Evolutionary conservation across 2,797 vertebrate genomes (phyloP), one percentile per base, ranked within the genome.

Genomic region (Lophotriccus pileatus): DNA sequence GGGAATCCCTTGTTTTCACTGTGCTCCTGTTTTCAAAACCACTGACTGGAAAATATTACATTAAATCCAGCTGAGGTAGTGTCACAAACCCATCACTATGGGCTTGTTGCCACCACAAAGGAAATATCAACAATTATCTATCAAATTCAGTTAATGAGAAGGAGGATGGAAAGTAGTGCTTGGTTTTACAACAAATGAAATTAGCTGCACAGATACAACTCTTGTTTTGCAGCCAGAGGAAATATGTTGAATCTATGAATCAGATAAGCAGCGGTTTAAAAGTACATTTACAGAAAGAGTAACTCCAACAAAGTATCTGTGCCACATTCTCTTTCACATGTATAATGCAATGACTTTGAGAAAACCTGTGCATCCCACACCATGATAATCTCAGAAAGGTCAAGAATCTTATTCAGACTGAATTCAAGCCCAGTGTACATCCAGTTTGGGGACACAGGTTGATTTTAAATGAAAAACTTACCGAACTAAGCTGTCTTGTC

Each of bases 381-480:
- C 37, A 30, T 27, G 55, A 67, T 64, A 87, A 92, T 56, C 41
- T 81, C 41, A 83, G 36, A 80, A 94, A 90, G 79, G 85, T 79
- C 63, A 83, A 59, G 50, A 86, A 16, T 60, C 55, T 68, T 59
- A 86, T 70, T 94, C 78, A 93, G 50, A 49, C 18, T 84, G 68
- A 32, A 74, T 86, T 87, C 74, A 30, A 66, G 37, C 18, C 53
- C 70, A 87, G 72, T 22, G 17, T 83, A 93, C 95, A 83, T 73
- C 55, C 68, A 36, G 44, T 82, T 55, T 76, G 30, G 28, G n/a
- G 53, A 17, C 4, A 14, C 0, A 63, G 41, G 55, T 63, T 46
- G 32, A 90, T 86, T 92, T 89, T 84, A 93, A 94, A 93, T 24
- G 12, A 30, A 93, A 95, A 93, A 80, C 56, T 58, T 72, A 50